A percentile compares a stretch with the other conserved stretches of the same genome.
Evolutionary conservation across 2,888 invertebrate species (phyloP).

Genomic region (Tigriopus californicus): DNA sequence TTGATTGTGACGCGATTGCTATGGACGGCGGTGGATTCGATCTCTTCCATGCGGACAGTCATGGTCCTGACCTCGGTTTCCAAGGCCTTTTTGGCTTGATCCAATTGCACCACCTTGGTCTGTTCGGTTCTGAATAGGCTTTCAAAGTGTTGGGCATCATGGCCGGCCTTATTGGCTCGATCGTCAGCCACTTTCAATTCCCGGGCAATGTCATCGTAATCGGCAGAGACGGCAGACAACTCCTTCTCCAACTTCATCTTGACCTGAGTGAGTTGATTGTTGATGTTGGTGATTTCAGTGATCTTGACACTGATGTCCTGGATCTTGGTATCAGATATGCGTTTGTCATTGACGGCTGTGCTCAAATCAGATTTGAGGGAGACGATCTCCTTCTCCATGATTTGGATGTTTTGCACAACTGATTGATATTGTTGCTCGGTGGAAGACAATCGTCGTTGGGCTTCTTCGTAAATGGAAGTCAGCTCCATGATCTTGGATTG

Average conservation of each 20-base stretch:
- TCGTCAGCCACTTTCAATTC: slow-evolving; percentile 69
- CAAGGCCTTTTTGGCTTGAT: slow-evolving; percentile 88
- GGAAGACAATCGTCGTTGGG: slow-evolving; percentile 84
- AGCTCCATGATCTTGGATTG: slow-evolving; percentile 40
- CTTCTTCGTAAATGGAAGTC: slow-evolving; percentile 87
- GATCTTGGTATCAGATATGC: not conserved
- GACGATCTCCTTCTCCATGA: not conserved
- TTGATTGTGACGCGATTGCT: slow-evolving; percentile 92
- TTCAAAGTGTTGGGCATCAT: slow-evolving; percentile 81
- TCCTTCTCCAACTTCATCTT: slow-evolving; percentile 93
- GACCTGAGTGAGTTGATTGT: slow-evolving; percentile 72
- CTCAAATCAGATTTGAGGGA: not conserved
- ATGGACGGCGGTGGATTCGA: slow-evolving; percentile 88
- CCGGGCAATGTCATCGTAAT: slow-evolving; percentile 94
- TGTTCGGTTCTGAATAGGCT: slow-evolving; percentile 87
- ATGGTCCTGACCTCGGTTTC: slow-evolving; percentile 94
- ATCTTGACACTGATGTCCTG: too few species aligned
- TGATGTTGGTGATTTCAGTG: not conserved
- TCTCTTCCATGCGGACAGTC: slow-evolving; percentile 79
- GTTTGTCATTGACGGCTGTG: not conserved
- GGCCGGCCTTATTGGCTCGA: slow-evolving; percentile 76
- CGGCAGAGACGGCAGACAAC: slow-evolving; percentile 67
- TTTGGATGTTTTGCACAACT: not conserved
- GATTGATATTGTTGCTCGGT: slow-evolving; percentile 58
- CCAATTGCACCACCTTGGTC: slow-evolving; percentile 89